These are phyloP conservation scores for Rhinoderma darwinii DNA, from an alignment of 2,113 vertebrate genomes.

Conservation along the genomic window DNA sequence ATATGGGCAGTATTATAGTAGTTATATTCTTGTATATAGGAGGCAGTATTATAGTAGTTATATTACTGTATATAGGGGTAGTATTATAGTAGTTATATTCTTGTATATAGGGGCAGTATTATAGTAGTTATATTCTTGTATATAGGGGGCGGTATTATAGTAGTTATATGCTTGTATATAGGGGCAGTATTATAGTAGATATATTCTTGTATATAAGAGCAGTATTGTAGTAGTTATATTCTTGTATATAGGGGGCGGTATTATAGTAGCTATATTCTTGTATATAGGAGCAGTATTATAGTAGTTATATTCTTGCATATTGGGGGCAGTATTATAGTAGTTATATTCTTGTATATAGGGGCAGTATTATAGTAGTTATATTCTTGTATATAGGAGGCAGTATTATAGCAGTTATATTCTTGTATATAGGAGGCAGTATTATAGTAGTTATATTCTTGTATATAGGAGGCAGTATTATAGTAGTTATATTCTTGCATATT, in stretches of 20 bases:
- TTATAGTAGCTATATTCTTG: neutral
- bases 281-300: neutral
- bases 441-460: conserved; percentile 12
- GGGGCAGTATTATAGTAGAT: conserved; percentile 11
- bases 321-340: neutral
- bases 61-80: too few relatives aligned
- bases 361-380: conserved; percentile 16
- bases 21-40: too few relatives aligned
- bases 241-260: neutral
- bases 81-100: too few relatives aligned
- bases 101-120: too few relatives aligned
- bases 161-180: conserved; percentile 12
- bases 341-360: neutral
- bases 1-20: too few relatives aligned
- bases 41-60: too few relatives aligned
- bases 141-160: conserved; percentile 8
- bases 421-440: neutral
- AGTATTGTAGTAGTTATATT: conserved; percentile 18
- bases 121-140: conserved; percentile 5
- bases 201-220: conserved; percentile 1
- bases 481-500: neutral
- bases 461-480: conserved; percentile 1
- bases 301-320: conserved; percentile 6
- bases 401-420: too few relatives aligned
- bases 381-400: neutral